Base-by-base conservation (phyloP, 2,797 vertebrate species). In the Pitangus sulphuratus region DNA sequence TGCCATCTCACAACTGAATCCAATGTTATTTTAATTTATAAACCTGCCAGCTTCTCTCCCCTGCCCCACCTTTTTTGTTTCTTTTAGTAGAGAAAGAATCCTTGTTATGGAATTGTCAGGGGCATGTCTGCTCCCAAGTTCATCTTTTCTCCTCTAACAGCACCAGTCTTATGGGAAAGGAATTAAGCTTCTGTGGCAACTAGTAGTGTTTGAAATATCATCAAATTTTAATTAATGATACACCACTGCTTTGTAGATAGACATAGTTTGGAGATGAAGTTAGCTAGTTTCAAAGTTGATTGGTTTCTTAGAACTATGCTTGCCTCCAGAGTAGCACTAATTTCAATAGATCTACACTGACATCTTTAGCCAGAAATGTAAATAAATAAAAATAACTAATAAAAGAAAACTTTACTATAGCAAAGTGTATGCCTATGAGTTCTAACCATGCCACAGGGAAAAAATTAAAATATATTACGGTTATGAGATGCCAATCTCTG, bases 381-480 rank as follows among this genome's bases (percentile, higher is more conserved):
- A 91, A 79, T 42, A 40, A 65, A 69, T 16, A 54, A 57, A 37
- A 58, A 48, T 20, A 72, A 35, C 35, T n/a, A 56, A 1, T 9
- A 51, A 64, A 71, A 26, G 6, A 30, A 57, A 80, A 50, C 7
- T 75, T 81, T 11, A 45, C 2, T 71, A 40, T 2, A 64, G 28
- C 4, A 76, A 79, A 35, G 8, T 28, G 8, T 22, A 24, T 58
- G 8, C 24, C n/a, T 65, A 12, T 45, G n/a, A 70, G 82, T 93
- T 74, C 48, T 48, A 88, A 21, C 12, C 13, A 51, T n/a, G 33
- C 16, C 42, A 84, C 10, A 11, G 26, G 37, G 28, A 92, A 9
- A 94, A 68, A 84, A 82, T 39, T 33, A 44, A 93, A 90, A 86
- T 48, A 30, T 45, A 21, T 85, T 81, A 33, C n/a, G 11, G 12